phyloP scores from a whole-genome alignment of 1,140 invertebrate species.

The Riptortus pedestris region DNA sequence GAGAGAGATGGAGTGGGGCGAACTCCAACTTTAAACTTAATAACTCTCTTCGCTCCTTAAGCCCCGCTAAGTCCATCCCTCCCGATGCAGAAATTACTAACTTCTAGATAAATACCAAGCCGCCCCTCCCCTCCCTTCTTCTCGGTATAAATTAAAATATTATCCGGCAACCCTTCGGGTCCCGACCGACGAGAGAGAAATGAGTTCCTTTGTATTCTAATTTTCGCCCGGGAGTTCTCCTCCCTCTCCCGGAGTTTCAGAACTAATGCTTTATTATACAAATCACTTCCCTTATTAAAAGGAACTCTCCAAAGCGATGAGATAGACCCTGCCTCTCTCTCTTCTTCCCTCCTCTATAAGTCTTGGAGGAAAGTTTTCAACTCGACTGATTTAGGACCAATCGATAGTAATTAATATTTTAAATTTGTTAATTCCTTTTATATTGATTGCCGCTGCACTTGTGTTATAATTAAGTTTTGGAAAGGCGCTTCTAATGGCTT shows the following conservation, averaged over 20 bases:
- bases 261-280: conserved; percentile 18
- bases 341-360: neutral
- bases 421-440: too few species aligned
- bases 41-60: neutral
- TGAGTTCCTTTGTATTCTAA: conserved; percentile 18
- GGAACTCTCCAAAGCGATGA: neutral
- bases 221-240: conserved; percentile 7
- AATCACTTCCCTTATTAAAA: conserved; percentile 17
- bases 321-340: neutral
- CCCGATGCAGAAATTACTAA: conserved; percentile 6
- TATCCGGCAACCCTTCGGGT: neutral
- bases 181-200: too few species aligned
- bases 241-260: neutral
- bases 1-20: too few species aligned
- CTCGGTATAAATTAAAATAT: conserved; percentile 17
- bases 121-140: neutral
- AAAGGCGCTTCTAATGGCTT: too few species aligned
- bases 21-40: conserved; percentile 8
- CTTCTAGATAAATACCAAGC: conserved; percentile 14
- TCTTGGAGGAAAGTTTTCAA: too few species aligned
- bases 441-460: too few species aligned
- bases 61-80: conserved; percentile 2
- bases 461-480: too few species aligned
- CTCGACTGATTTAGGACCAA: too few species aligned
- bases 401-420: too few species aligned